Evolutionary conservation across 2,113 vertebrate genomes (phyloP), one percentile per base, ranked within the genome.

Genomic region (Cyprinodon brontotheroides): DNA sequence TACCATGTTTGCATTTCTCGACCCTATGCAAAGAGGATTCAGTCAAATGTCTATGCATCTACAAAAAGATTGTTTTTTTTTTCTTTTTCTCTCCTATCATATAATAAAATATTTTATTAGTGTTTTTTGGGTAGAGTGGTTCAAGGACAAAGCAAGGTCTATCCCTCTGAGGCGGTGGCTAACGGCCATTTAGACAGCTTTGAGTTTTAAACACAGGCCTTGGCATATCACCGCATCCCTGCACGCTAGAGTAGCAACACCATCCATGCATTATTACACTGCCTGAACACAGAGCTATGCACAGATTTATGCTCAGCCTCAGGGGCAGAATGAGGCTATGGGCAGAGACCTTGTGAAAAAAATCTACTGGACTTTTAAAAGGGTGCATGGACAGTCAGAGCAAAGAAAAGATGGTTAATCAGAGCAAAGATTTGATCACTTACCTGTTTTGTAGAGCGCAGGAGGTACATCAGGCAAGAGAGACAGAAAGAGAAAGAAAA

Each of bases 171-270:
- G 87, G 78, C 41, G 3, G 76, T 22, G 68, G 65, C 83, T 77
- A 74, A 40, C 9, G 70, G 85, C 69, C 87, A 77, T 80, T 85
- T 80, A 85, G 86, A 74, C 82, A 85, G 78, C 37, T 22, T 14
- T 41, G 72, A 76, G 80, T 76, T 84, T 84, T 86, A 86, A 86
- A 74, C 80, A 74, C 68, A 80, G 78, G 79, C 79, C 78, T 79
- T 80, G 76, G 81, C 72, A 77, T 64, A 83, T 89, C 70, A 36
- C 64, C 69, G 77, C 20, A 65, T 77, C 84, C 72, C 77, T 75
- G 79, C 74, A 86, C 78, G 77, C 87, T 87, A 57, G 68, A 88
- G 81, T 73, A 82, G 82, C 77, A 79, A 83, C 83, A 82, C 81
- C 86, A 86, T 74, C 80, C 81, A 29, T 68, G 70, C 80, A 85